Base-by-base conservation (phyloP, 2,113 vertebrate species). In the Erythrocebus patas region DNA sequence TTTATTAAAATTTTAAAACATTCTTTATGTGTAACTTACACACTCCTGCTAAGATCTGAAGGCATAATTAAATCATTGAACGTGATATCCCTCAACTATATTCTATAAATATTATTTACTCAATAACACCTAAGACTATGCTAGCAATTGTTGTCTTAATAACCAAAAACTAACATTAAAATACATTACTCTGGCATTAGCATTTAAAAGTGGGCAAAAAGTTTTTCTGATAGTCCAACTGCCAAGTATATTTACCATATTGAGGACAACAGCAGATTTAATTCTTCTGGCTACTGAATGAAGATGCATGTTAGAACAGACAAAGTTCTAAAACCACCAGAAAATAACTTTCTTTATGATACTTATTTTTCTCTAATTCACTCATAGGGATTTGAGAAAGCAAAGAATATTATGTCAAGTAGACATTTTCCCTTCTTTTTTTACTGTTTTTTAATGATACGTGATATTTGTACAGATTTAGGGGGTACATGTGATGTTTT, bases 301-400 rank as follows among this genome's bases (percentile, higher is more conserved):
- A 73, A 80, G 32, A 87, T 59, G 17, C 27, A n/a, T 50, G 48
- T 92, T 76, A 94, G 75, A 88, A 94, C 66, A 94, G 61, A 57
- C 48, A 17, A 78, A 70, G 40, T 70, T 76, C 68, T 82, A 83
- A 45, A 88, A 43, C 18, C 17, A 82, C 25, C 57, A 76, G 32
- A 80, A 66, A 87, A n/a, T 86, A 80, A 72, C 59, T 16, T 57
- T 91, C 91, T 30, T 48, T 35, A 43, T n/a, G 3, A 38, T 48
- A 66, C 57, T 96, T 80, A 64, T 91, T 94, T 88, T 92, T 96
- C 40, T 94, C 20, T 70, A 76, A 59, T 50, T 76, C 59, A 59
- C 27, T 82, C 22, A 8, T 13, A 72, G n/a, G 80, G 75, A 57
- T 48, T 81, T 79, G 32, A 45, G 40, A 89, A 89, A 96, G 50